Conservation (phyloP, 2,888 invertebrate genomes). For the Callimorpha dominula region DNA sequence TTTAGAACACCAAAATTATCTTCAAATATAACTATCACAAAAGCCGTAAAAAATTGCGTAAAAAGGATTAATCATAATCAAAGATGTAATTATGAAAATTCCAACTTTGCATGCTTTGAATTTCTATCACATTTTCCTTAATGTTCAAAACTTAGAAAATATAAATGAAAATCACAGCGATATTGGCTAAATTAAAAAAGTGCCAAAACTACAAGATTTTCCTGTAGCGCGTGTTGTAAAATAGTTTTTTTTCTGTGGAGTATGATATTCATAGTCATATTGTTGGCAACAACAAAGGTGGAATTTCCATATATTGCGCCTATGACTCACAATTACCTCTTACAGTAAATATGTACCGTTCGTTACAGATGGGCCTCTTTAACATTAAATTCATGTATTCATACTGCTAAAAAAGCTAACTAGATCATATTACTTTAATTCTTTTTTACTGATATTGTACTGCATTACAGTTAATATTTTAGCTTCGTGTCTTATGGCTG, state of each 20-base stretch:
- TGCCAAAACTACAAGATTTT: not conserved
- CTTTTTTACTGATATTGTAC: not conserved
- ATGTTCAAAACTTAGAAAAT: no score
- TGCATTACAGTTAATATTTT: not conserved
- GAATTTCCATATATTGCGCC: not conserved
- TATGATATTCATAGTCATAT: not conserved
- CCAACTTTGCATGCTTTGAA: no score
- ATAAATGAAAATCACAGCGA: no score
- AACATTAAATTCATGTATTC: not conserved
- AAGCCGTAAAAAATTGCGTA: no score
- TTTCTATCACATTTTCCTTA: no score
- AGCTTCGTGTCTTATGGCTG: not conserved
- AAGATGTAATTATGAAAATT: no score
- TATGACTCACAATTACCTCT: constrained; percentile 1
- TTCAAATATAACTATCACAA: no score
- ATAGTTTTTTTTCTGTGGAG: not conserved
- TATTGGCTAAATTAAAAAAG: no score
- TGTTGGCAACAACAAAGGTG: not conserved
- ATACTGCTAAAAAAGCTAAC: not conserved
- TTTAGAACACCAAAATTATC: no score
- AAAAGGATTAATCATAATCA: no score
- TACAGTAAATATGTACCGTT: constrained; percentile 2
- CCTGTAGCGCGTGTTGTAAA: not conserved
- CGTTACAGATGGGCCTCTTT: not conserved
- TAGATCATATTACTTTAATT: not conserved